Base-by-base conservation (phyloP, 2,888 invertebrate genomes). In the Thera britannica region DNA sequence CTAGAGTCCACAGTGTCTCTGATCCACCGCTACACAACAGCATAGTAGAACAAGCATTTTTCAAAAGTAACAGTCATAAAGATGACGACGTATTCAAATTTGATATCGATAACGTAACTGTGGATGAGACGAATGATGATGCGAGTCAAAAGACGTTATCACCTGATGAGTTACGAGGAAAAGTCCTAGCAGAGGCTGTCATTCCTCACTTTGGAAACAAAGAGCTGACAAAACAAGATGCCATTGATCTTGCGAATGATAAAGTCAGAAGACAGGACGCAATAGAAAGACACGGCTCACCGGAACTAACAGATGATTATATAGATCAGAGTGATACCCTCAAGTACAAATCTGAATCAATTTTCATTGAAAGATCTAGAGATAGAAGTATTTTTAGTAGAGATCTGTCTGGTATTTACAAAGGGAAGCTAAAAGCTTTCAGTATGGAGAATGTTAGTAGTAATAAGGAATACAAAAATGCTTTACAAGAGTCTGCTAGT, bases 401-500 rank as follows among this genome's bases (percentile, higher is more conserved):
- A 78, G 87, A 83, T 75, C 77, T 86, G 23, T 86, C 85, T 58
- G 86, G 84, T 38, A 79, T 88, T 61, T 91, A 83, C 67, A 89
- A 91, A 58, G 92, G 92, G n/a, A 93, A 90, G 84, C 88, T 88
- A 44, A 94, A 94, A 73, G 85, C 92, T 5, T 89, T 84, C 58
- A 94, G 94, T 79, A 79, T 86, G 80, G 94, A 94, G 68, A 88
- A 92, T 78, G 76, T 94, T 7, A 84, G 85, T 73, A 76, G 71
- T 49, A 81, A 81, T 46, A 77, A 79, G 8, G 83, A 84, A 72
- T 91, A 86, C 67, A 81, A 85, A 78, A 83, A 90, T 60, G 83
- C 80, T 56, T 75, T 93, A 54, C 86, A 86, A 74, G 93, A 93
- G 76, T 84, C 93, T 74, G 90, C 89, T 69, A 93, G 93, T 78